These are phyloP conservation scores for Platanista minor DNA, from an alignment of 2,113 vertebrate genomes.

Conservation along the genomic window DNA sequence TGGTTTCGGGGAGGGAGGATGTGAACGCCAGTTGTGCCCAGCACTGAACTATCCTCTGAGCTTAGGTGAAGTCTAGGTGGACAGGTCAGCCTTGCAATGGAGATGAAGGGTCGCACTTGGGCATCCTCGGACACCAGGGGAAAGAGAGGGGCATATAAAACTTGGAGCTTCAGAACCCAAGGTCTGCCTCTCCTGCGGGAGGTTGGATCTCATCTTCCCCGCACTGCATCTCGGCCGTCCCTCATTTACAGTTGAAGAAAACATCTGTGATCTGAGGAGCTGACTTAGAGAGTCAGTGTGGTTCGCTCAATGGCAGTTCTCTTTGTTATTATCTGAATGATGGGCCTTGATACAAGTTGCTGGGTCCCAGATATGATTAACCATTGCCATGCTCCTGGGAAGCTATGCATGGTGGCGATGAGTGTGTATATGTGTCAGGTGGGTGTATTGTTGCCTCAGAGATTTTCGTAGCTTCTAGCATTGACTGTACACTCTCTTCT, in stretches of 20 bases:
- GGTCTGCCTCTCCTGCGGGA: not conserved
- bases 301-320: not conserved
- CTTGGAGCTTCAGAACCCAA: too few species aligned
- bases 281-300: not conserved
- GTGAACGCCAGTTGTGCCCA: not conserved
- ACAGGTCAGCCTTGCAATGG: not conserved
- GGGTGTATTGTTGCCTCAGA: not conserved
- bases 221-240: too few species aligned
- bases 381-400: not conserved
- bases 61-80: not conserved
- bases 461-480: not conserved
- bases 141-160: not conserved
- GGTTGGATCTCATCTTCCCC: not conserved
- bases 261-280: not conserved
- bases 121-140: not conserved
- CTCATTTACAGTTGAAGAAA: not conserved
- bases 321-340: not conserved
- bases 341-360: not conserved
- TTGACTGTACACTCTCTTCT: not conserved
- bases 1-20: accelerated
- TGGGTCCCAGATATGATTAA: not conserved
- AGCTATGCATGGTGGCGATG: accelerated
- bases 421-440: not conserved
- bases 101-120: not conserved
- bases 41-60: not conserved